Evolutionary conservation across 2,113 vertebrate genomes (phyloP).

Genomic region (Tetrao urogallus): DNA sequence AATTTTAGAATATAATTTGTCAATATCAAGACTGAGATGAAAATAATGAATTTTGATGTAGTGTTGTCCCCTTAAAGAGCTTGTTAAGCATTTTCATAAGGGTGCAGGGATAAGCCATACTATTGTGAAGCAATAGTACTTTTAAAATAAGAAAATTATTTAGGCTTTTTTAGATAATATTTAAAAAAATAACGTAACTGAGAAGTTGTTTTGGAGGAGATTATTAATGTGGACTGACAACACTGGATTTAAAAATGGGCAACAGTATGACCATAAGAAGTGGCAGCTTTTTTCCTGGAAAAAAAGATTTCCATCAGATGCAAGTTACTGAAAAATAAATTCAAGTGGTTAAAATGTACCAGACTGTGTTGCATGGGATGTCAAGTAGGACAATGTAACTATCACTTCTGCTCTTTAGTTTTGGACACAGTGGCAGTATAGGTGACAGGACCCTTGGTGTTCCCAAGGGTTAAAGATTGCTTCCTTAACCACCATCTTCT

Average conservation of each 20-base stretch:
- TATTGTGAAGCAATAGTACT: background rate
- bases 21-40: background rate
- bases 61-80: background rate
- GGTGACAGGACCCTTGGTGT: no score
- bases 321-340: background rate
- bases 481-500: background rate
- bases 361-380: background rate
- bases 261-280: background rate
- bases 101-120: background rate
- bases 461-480: background rate
- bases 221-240: background rate
- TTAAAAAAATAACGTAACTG: background rate
- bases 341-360: rapidly evolving
- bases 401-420: background rate
- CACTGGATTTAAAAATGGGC: background rate
- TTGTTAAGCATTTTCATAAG: background rate
- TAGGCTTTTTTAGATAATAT: background rate
- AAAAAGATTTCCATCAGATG: background rate
- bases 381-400: no score
- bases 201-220: background rate
- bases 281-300: background rate
- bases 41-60: background rate
- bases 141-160: background rate
- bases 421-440: background rate
- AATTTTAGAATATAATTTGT: background rate